A percentile compares a stretch with the other conserved stretches of the same genome.
phyloP scores from a whole-genome alignment of 2,797 vertebrate species.

The Phalanger gymnotis region DNA sequence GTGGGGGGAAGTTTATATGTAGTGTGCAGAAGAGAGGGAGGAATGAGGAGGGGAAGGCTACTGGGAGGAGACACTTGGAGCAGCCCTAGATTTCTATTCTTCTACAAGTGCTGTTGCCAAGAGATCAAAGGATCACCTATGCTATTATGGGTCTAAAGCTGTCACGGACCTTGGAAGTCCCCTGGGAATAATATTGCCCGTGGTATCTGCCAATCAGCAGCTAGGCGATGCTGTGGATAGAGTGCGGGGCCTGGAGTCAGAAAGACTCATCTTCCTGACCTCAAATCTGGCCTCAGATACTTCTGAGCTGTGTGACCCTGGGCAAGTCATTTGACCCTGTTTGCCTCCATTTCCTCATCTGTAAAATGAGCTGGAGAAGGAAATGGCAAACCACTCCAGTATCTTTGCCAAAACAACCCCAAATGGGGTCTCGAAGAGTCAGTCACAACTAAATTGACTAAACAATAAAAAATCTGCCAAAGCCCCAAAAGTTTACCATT shows the following conservation, averaged over 20 bases:
- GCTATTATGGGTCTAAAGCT: background rate
- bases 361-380: background rate
- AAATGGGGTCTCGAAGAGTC: background rate
- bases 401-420: background rate
- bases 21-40: background rate
- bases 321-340: background rate
- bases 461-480: background rate
- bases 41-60: background rate
- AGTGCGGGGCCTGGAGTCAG: background rate
- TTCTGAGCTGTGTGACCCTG: background rate
- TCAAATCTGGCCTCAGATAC: background rate
- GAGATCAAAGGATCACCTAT: background rate
- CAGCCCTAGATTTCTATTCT: background rate
- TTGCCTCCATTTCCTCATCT: background rate
- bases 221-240: background rate
- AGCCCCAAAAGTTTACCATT: background rate
- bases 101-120: background rate
- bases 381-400: background rate
- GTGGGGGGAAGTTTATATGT: background rate
- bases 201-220: background rate
- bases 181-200: background rate
- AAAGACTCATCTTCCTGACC: background rate
- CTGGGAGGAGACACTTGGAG: background rate
- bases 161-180: background rate
- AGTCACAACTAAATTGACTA: background rate